Evolutionary conservation across 2,113 vertebrate species (phyloP), one percentile per base, ranked within the genome.

Genomic region (Baryphthengus martii): DNA sequence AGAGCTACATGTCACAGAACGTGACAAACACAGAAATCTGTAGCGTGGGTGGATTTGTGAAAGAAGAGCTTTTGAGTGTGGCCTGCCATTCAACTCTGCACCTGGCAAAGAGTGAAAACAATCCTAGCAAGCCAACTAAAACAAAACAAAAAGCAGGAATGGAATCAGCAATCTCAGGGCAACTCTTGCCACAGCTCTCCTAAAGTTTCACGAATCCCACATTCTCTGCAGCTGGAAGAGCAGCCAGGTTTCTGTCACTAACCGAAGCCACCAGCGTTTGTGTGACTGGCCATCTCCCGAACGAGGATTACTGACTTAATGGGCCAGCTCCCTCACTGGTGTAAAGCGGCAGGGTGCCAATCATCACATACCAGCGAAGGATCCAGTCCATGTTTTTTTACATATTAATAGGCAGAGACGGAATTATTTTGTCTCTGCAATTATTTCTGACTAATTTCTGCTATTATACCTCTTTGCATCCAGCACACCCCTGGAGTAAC

Each of bases 51-150:
- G 96, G 96, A 97, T 96, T 97, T 97, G 94, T 84, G 92, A 97
- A 96, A 97, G 97, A 93, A 63, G 85, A 97, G 94, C 94, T 96
- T 97, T 96, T 96, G 95, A 97, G 96, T 59, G 85, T 96, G 97
- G 93, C 97, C 97, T 96, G 89, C 96, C 95, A 97, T 96, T 97
- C 97, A 97, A 97, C 97, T 96, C 97, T 93, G 95, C 97, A 96
- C 97, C 96, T 97, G 97, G 97, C 94, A 97, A 87, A 91, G 93
- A 96, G 92, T 52, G 67, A 97, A 97, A 97, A 96, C 94, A 96
- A 95, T 63, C 94, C 92, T 13, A 49, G 63, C 33, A 21, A 93
- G 97, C 96, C 96, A 97, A 97, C n/a, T 75, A 77, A 97, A 97
- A 96, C 95, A 97, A 92, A 94, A 92, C 93, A 95, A 92, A 97